Base-by-base conservation (phyloP, 2,888 invertebrate genomes). In the Napeogenes inachia region DNA sequence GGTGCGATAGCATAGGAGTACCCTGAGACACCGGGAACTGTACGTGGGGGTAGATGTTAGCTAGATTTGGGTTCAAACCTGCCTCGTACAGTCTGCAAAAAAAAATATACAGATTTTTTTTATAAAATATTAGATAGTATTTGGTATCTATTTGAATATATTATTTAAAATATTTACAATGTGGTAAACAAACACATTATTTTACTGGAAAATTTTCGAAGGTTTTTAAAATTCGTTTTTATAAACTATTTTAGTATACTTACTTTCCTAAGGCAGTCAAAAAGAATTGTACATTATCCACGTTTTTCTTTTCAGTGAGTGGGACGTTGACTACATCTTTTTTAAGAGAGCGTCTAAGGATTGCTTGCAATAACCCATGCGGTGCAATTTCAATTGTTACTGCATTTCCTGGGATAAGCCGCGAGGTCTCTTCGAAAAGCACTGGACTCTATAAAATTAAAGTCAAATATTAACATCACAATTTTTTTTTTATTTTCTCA, bases 301-400 rank as follows among this genome's bases (percentile, higher is more conserved):
- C 91, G 68, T 94, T 92, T 10, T 93, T 93, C 62, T 93, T 92
- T 77, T 95, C 94, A 57, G 96, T 96, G 2, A 98, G 87, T 0
- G 96, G 92, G 50, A 97, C 89, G 77, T 96, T 95, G 35, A 92
- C 90, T 66, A 94, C 94, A n/a, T 93, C 93, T 59, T 93, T 86
- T 71, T 91, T 90, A 54, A 98, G 84, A 0, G 96, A 95, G 53
- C 96, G 91, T 67, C 95, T 94, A 6, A 98, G 88, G 73, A 98
- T 96, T 0, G 97, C 95, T 78, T 97, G 97, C 45, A 98, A 92
- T 0, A 98, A 91, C 6, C 96, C 95, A 73, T 98, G 98, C 0
- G 98, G 98, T 0, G 98, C 97, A 60, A 98, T 94, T 84, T 98
- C 98, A 67, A 98, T 94, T 4, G 94, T 93, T 62, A 98, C 92